These are phyloP conservation scores for Gonatopus flavifemur DNA, from an alignment of 1,140 invertebrate species.

Conservation along the genomic window DNA sequence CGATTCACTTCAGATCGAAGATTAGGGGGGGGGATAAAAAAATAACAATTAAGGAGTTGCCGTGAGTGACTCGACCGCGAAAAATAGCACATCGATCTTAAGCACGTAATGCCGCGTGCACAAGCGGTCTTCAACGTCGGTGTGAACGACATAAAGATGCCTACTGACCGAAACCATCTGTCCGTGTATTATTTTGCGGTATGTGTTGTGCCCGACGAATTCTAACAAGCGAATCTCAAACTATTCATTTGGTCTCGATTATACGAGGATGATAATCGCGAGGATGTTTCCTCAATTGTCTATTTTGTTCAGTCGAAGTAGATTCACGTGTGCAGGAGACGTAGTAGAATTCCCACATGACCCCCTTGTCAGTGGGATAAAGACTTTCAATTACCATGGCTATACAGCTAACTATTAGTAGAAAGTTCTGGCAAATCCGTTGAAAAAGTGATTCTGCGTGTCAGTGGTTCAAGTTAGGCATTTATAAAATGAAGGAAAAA, in stretches of 20 bases:
- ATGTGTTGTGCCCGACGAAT: not conserved
- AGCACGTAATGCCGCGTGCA: conserved; percentile 1
- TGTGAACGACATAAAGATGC: conserved; percentile 26
- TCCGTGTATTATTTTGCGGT: conserved; percentile 2
- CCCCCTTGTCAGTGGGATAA: too few relatives aligned
- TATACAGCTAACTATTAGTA: too few relatives aligned
- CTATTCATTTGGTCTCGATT: not conserved
- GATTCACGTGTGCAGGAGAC: too few relatives aligned
- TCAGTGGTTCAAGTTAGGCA: too few relatives aligned
- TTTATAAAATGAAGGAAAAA: too few relatives aligned
- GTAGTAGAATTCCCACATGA: too few relatives aligned
- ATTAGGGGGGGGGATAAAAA: not conserved
- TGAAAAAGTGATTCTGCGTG: too few relatives aligned
- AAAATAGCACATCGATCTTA: conserved; percentile 9
- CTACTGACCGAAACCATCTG: conserved; percentile 24
- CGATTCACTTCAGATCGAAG: not conserved
- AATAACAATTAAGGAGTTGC: not conserved
- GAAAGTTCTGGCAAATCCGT: too few relatives aligned
- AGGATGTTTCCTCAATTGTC: too few relatives aligned
- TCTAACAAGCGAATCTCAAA: not conserved
- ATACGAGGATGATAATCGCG: too few relatives aligned
- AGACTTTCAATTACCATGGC: too few relatives aligned
- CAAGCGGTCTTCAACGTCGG: conserved; percentile 4
- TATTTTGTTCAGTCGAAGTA: too few relatives aligned
- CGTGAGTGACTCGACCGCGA: conserved; percentile 15